Percentiles rank a stretch among this genome's conserved stretches.
phyloP scores from a whole-genome alignment of 2,797 vertebrate species.

The Pipistrellus pygmaeus region DNA sequence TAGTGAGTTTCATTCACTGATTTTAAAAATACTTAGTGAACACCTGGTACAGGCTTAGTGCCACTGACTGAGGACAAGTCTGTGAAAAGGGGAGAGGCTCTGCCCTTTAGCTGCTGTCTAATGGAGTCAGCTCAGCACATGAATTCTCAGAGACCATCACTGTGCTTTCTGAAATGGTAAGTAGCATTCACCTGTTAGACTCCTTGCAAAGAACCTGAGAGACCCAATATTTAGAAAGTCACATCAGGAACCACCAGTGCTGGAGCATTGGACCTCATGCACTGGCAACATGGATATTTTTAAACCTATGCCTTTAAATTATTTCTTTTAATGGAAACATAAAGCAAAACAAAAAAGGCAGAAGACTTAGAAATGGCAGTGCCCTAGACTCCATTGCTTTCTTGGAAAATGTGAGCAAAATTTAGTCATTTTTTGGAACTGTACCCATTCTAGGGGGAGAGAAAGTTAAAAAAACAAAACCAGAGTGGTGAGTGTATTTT shows the following conservation, averaged over 20 bases:
- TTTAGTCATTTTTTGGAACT: slow-evolving; percentile 39
- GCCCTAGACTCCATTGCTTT: not conserved
- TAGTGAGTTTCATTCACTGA: not conserved
- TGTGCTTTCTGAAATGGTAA: not conserved
- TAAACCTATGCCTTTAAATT: slow-evolving; percentile 24
- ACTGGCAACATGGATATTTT: not conserved
- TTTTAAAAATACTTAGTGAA: not conserved
- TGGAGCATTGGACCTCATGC: not conserved
- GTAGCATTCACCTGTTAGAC: not conserved
- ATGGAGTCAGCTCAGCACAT: not conserved
- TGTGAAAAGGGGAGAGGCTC: not conserved
- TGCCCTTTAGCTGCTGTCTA: not conserved
- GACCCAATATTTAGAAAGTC: not conserved
- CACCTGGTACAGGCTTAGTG: not conserved
- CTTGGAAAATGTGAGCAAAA: slow-evolving; percentile 50
- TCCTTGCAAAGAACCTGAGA: not conserved
- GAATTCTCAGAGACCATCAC: not conserved
- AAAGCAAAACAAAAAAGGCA: not conserved
- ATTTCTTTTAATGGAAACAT: slow-evolving; percentile 47
- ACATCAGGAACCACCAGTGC: not conserved
- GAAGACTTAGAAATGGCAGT: slow-evolving; percentile 15
- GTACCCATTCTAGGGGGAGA: slow-evolving; percentile 30
- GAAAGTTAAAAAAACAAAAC: slow-evolving; percentile 48
- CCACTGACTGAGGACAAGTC: not conserved
- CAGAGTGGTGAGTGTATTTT: not conserved